A percentile compares a stretch with the other conserved stretches of the same genome.
These are phyloP conservation scores for Turritopsis dohrnii DNA, from an alignment of 30 jellyfish, hydroid and myxozoan genomes.

Conservation along the genomic window DNA sequence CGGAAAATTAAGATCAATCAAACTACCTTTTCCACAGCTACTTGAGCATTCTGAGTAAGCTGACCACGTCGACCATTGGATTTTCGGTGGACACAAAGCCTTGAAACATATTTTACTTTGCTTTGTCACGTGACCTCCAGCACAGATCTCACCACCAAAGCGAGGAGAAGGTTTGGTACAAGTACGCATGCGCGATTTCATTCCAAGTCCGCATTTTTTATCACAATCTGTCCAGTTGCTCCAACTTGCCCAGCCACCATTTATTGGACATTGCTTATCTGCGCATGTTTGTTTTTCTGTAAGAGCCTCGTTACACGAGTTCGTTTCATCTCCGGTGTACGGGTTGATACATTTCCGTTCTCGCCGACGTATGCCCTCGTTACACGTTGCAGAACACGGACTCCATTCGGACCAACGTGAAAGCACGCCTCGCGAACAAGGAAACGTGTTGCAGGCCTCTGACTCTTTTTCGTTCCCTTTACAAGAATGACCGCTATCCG, in stretches of 20 bases:
- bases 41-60: slow-evolving; percentile 60
- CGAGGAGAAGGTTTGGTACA: slow-evolving; percentile 81
- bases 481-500: slow-evolving; percentile 41
- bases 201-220: slow-evolving; percentile 82
- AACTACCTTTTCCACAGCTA: slow-evolving; percentile 36
- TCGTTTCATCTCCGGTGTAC: slow-evolving; percentile 49
- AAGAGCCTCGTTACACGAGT: slow-evolving; percentile 52
- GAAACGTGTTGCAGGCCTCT: slow-evolving; percentile 58
- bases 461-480: slow-evolving; percentile 61
- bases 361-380: slow-evolving; percentile 54
- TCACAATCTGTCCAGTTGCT: slow-evolving; percentile 85
- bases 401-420: slow-evolving; percentile 90
- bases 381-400: slow-evolving; percentile 60
- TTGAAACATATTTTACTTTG: slow-evolving; percentile 59
- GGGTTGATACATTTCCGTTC: slow-evolving; percentile 69
- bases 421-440: slow-evolving; percentile 65
- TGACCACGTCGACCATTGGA: slow-evolving; percentile 82
- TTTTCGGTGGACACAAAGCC: slow-evolving; percentile 51
- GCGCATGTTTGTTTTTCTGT: slow-evolving; percentile 53
- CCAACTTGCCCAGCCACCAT: slow-evolving; percentile 93
- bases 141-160: slow-evolving; percentile 61
- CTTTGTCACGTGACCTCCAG: slow-evolving; percentile 60
- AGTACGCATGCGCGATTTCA: slow-evolving; percentile 70
- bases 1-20: too few species aligned
- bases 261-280: slow-evolving; percentile 37